Evolutionary conservation across 2,113 vertebrate genomes (phyloP), one percentile per base, ranked within the genome.

Genomic region (Apaloderma vittatum): DNA sequence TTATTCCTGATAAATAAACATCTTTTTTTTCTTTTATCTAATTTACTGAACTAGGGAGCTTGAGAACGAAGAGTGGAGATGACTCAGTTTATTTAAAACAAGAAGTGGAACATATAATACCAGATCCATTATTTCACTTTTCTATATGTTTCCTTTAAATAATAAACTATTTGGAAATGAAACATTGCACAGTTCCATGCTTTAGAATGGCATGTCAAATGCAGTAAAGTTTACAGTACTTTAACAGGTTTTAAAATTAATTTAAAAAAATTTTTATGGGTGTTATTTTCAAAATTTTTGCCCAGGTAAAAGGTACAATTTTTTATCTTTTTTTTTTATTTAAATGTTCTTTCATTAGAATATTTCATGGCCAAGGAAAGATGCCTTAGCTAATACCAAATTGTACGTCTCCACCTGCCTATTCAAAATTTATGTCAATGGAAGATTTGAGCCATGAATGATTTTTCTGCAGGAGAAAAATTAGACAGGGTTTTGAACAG

Each of bases 241-340:
- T 26, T n/a, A 59, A 54, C 3, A 17, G 3, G 36, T 77, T 77
- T 46, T 11, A 34, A 87, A 66, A 19, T 2, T 48, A 32, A 15
- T 71, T 49, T 32, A 55, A 59, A 24, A 48, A 8, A 1, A 8
- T 36, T 24, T 63, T 26, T 26, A 37, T 40, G 1, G 6, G 3
- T 57, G 9, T 2, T 54, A 15, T 45, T 71, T 81, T 48, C 3
- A 24, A 46, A 52, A 15, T 2, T 51, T 67, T 70, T 61, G 30
- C 6, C 4, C 15, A 14, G 1, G 37, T 32, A 16, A 36, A 74
- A 84, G 24, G 4, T 12, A 14, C 0, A 0, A 0, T 8, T 32
- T 34, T 65, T 68, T 8, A 0, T 15, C 1, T 5, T 6, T 63
- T 34, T 8, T 30, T 34, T 32, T 70, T 15, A 15, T 73, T 63